Conservation (phyloP, 2,888 invertebrate genomes). For the Troides aeacus region DNA sequence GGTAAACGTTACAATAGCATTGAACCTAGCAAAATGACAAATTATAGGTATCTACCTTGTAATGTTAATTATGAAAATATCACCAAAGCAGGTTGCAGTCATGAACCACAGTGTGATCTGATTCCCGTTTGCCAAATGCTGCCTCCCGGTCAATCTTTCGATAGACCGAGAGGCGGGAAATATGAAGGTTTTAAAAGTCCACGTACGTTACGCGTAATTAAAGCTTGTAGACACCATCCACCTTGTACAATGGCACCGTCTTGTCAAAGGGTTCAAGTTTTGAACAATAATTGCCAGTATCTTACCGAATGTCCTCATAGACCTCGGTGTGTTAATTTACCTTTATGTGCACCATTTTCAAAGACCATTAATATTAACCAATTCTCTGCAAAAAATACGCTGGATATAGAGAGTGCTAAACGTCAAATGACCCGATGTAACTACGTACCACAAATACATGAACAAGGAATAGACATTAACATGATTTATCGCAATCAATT, state of each 20-base stretch:
- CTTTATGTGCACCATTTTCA: constrained; percentile 61
- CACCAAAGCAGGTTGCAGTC: constrained; percentile 49
- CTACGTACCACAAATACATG: constrained; percentile 44
- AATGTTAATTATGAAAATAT: constrained; percentile 33
- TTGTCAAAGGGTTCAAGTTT: constrained; percentile 62
- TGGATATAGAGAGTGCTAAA: constrained; percentile 42
- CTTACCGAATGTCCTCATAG: constrained; percentile 66
- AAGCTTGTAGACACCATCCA: constrained; percentile 70
- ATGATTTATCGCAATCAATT: constrained; percentile 42
- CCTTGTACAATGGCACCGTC: constrained; percentile 71
- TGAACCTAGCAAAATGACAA: constrained; percentile 38
- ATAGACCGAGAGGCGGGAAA: constrained; percentile 41
- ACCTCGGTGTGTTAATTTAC: constrained; percentile 68
- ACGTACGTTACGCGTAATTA: constrained; percentile 61
- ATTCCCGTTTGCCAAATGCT: constrained; percentile 64
- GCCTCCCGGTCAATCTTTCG: constrained; percentile 38
- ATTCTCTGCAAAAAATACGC: constrained; percentile 31
- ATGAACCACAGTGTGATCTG: constrained; percentile 62
- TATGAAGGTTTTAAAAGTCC: constrained; percentile 42
- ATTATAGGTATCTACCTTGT: constrained; percentile 40
- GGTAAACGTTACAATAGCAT: constrained; percentile 40
- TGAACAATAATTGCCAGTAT: constrained; percentile 65
- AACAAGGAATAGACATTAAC: constrained; percentile 44
- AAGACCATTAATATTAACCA: constrained; percentile 57
- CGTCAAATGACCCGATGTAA: constrained; percentile 47